Conservation (phyloP, 2,113 vertebrate genomes). For the Miniopterus natalensis region DNA sequence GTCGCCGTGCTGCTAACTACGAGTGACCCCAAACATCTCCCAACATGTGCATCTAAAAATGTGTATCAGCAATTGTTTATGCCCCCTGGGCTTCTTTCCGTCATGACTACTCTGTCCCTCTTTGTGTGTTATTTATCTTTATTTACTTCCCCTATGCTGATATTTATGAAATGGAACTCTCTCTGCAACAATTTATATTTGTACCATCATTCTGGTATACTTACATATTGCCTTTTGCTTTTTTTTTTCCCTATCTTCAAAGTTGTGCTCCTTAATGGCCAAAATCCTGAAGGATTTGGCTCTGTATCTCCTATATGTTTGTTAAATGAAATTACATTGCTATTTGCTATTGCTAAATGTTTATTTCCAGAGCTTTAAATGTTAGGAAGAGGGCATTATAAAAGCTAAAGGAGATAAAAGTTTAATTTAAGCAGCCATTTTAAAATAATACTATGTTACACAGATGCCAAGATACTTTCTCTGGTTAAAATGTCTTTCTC, state of each 20-base stretch:
- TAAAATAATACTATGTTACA: neutral
- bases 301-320: neutral
- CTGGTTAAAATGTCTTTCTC: neutral
- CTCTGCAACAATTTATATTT: neutral
- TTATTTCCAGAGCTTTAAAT: constrained; percentile 21
- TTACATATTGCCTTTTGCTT: neutral
- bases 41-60: neutral
- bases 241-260: neutral
- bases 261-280: neutral
- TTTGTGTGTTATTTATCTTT: neutral
- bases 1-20: accelerated
- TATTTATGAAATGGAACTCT: neutral
- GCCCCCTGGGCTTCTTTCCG: neutral
- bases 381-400: neutral
- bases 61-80: neutral
- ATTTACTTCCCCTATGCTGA: neutral
- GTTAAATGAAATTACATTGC: neutral
- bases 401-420: neutral
- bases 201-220: neutral
- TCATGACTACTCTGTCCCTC: neutral
- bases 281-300: neutral
- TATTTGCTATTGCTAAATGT: neutral
- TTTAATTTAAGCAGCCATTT: neutral
- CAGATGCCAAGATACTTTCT: neutral
- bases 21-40: neutral